Percentiles rank a stretch among this genome's conserved stretches.
Conservation (phyloP, 2,797 vertebrate genomes). For the Epinephelus awoara region DNA sequence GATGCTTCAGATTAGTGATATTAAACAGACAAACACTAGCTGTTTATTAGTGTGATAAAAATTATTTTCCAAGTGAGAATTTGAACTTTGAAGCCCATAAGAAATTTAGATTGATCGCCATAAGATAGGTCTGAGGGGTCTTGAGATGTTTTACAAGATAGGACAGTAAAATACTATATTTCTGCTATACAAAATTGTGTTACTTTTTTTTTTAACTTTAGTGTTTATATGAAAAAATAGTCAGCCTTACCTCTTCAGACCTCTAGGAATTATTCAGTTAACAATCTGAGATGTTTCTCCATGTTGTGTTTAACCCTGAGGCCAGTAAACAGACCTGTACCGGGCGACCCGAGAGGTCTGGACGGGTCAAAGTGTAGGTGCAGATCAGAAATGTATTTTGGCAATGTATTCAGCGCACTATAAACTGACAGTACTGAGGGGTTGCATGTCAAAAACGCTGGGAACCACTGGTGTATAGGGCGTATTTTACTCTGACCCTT, state of each 20-base stretch:
- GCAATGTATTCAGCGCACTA: neutral
- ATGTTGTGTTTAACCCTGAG: neutral
- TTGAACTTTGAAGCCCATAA: too few species aligned
- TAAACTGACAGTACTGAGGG: neutral
- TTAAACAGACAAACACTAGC: neutral
- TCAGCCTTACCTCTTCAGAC: neutral
- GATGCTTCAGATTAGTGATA: neutral
- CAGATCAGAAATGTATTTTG: slow-evolving; percentile 2
- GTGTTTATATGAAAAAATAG: neutral
- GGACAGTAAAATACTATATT: neutral
- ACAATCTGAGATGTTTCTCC: neutral
- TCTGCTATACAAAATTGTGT: neutral
- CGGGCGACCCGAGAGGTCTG: neutral
- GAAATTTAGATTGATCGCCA: neutral
- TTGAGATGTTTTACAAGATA: neutral
- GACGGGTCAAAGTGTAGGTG: neutral
- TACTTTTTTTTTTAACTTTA: neutral
- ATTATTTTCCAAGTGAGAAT: neutral
- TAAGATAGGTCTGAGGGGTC: neutral
- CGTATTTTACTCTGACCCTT: neutral
- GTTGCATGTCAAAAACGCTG: neutral
- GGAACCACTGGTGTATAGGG: neutral
- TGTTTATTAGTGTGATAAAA: neutral
- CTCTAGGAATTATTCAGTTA: neutral
- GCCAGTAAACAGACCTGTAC: neutral